phyloP scores from a whole-genome alignment of 1,140 invertebrate genomes.

The Chelonus insularis region DNA sequence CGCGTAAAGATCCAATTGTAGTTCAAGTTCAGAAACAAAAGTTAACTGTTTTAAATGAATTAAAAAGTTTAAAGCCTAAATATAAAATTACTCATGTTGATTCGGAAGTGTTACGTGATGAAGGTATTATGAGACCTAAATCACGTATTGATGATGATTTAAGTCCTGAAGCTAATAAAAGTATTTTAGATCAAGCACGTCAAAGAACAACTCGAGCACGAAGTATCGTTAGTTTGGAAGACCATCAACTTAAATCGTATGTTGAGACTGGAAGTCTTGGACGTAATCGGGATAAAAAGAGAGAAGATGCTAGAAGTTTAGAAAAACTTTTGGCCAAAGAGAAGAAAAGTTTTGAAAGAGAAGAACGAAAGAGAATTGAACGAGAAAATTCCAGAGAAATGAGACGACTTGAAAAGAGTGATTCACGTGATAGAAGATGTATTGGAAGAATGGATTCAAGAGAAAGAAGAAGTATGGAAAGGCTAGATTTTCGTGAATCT shows the following conservation, averaged over 20 bases:
- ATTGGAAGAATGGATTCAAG: constrained; percentile 42
- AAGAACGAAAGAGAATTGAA: constrained; percentile 45
- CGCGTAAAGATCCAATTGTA: constrained; percentile 51
- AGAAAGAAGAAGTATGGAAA: constrained; percentile 46
- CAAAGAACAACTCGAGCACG: constrained; percentile 43
- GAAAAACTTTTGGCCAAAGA: constrained; percentile 48
- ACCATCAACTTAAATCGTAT: constrained; percentile 36
- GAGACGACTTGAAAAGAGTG: constrained; percentile 38
- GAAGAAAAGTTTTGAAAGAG: constrained; percentile 40
- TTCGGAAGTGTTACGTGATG: constrained; percentile 55
- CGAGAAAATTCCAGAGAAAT: constrained; percentile 47
- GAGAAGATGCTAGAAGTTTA: constrained; percentile 7
- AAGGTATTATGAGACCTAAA: constrained; percentile 58
- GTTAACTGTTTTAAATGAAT: constrained; percentile 51
- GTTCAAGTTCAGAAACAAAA: constrained; percentile 58
- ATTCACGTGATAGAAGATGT: constrained; percentile 35
- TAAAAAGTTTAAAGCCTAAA: constrained; percentile 54
- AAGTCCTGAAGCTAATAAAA: constrained; percentile 44
- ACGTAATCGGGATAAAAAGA: constrained; percentile 35
- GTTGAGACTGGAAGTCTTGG: constrained; percentile 55
- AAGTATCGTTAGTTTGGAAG: constrained; percentile 53
- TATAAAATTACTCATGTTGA: constrained; percentile 57
- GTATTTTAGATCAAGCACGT: constrained; percentile 29
- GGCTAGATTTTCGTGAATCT: constrained; percentile 43
- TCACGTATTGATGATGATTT: constrained; percentile 55